Evolutionary conservation across 2,113 vertebrate genomes (phyloP), one percentile per base, ranked within the genome.

Genomic region (Poeciliopsis occidentalis): DNA sequence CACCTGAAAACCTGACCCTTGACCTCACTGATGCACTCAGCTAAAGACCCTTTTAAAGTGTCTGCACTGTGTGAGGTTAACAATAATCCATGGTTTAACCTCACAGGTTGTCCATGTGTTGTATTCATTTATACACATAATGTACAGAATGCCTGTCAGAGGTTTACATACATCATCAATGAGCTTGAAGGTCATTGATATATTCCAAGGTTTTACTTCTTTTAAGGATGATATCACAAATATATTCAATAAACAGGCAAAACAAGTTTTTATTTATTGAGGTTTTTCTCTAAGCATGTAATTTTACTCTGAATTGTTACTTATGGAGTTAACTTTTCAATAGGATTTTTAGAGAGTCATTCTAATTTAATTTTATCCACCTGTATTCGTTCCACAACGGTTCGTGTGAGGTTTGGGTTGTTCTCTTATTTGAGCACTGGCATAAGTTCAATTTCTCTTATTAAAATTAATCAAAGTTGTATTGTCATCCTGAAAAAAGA

Each of bases 1-100:
- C 74, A 81, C 89, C 72, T 75, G 54, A 83, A 88, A 84, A 41
- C 69, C 27, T 84, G 81, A 85, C 88, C 90, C 81, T 67, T 81
- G 83, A 89, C 88, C 83, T 73, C 34, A 75, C 30, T 75, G 70
- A 75, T 76, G 31, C 10, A 15, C 73, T 78, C 65, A 81, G 74
- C 82, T 75, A 5, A 62, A 37, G 34, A 64, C 60, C 70, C 67
- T 72, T 84, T 76, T 30, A 76, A 80, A 76, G 60, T 39, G 30
- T 66, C 78, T 78, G 70, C 61, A 67, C 37, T 77, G n/a, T 82
- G 65, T 80, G 75, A 80, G 44, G 76, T 81, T 80, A 85, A 69
- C 79, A 73, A 79, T 67, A 51, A 77, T 76, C 29, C 27, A 0
- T 83, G 84, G 51, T 75, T 32, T 65, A 74, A 80, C 78, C 77